Evolutionary conservation across 2,797 vertebrate species (phyloP), one percentile per base, ranked within the genome.

Genomic region (Sebastes matsubarae): DNA sequence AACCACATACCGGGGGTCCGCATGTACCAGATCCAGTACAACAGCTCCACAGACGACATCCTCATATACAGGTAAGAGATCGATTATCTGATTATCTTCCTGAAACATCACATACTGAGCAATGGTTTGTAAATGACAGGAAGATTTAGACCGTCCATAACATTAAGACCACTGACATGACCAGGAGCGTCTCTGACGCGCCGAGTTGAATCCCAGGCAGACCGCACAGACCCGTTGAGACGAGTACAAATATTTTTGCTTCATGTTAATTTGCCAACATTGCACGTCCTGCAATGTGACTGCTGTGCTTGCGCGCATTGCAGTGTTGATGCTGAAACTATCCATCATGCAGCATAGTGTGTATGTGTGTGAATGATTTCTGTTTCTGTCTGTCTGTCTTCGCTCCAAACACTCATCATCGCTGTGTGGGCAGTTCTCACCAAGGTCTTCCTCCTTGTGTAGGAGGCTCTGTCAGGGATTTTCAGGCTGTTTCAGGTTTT

Each of bases 11-110:
- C 97, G 0, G 97, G 97, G 14, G 92, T 98, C 22, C 94, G 97
- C 68, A 98, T 98, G 97, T 98, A 97, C 94, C 98, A 99, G 96
- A 96, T 99, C 82, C 98, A 98, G 90, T 99, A 99, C 89, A 99
- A 99, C 96, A 98, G 97, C 86, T 97, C 98, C 0, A 95, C 93
- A 0, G 98, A 99, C 0, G 97, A 98, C 57, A 97, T 97, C 42
- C 96, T 99, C 25, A 97, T 98, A 5, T 99, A 98, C 94, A 97
- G 98, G 98, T 98, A 60, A 89, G 89, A 74, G 14, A 7, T 7
- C 0, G 29, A 52, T 9, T 18, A 18, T 46, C 42, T 18, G 42
- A 46, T 46, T 18, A 46, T 20, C 42, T 18, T 18, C 42, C 16
- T 46, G 42, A 46, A 42, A 65, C 63, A 42, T 25, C 14, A 42